phyloP scores from a whole-genome alignment of 2,888 invertebrate species.

The Caenorhabditis sp. region DNA sequence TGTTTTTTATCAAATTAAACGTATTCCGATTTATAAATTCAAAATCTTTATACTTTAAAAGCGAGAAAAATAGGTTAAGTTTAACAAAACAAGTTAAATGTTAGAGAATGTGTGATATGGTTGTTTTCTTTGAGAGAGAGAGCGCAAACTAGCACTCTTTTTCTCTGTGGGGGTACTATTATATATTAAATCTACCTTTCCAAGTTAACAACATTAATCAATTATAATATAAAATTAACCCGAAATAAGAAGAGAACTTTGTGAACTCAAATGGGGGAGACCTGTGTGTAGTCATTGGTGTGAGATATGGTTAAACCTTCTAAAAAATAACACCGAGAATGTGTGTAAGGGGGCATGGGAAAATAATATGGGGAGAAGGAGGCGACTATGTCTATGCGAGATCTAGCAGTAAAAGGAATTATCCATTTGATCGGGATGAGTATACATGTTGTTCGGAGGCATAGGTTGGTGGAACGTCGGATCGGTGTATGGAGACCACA shows the following conservation, averaged over 20 bases:
- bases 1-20: no score
- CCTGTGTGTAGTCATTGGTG: background rate
- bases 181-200: conserved; percentile 45
- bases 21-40: no score
- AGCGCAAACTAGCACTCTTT: no score
- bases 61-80: background rate
- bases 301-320: conserved; percentile 10
- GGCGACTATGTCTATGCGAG: no score
- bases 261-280: conserved; percentile 17
- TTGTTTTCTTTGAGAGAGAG: no score
- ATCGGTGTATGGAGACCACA: conserved; percentile 15
- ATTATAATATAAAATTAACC: conserved; percentile 38
- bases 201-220: conserved; percentile 37
- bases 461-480: background rate
- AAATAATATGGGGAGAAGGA: no score
- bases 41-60: background rate
- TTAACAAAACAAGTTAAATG: background rate
- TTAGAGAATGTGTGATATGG: background rate
- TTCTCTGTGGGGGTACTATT: conserved; percentile 1
- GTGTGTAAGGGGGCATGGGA: background rate
- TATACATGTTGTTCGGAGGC: conserved; percentile 1
- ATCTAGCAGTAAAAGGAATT: conserved; percentile 39
- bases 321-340: conserved; percentile 9
- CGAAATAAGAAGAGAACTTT: conserved; percentile 20
- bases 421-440: conserved; percentile 8